Conservation (phyloP, 2,888 invertebrate genomes). For the Aricia artaxerxes region DNA sequence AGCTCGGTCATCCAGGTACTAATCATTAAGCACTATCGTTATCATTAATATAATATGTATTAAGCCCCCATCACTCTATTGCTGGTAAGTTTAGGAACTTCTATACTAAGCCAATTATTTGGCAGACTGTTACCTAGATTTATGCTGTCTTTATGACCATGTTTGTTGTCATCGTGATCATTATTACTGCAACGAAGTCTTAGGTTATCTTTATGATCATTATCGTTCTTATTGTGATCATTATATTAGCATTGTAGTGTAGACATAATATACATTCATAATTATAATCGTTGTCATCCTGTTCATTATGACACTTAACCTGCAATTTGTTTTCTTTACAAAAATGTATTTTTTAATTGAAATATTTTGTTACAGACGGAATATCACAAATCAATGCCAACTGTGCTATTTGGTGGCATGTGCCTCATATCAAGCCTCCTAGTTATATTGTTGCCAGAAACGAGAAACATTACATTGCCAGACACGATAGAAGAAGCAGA, state of each 20-base stretch:
- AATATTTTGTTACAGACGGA: slow-evolving; percentile 53
- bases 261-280: too few relatives aligned
- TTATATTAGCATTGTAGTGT: neutral
- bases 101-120: neutral
- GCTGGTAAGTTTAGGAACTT: too few relatives aligned
- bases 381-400: slow-evolving; percentile 79
- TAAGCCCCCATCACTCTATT: too few relatives aligned
- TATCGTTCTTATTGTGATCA: neutral
- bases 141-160: neutral
- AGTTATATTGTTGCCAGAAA: slow-evolving; percentile 85
- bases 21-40: too few relatives aligned
- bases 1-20: too few relatives aligned
- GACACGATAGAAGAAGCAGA: slow-evolving; percentile 87
- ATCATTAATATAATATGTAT: too few relatives aligned
- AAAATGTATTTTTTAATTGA: neutral
- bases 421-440: slow-evolving; percentile 81
- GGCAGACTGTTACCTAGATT: neutral
- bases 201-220: too few relatives aligned
- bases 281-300: too few relatives aligned
- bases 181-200: too few relatives aligned
- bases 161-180: too few relatives aligned
- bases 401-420: slow-evolving; percentile 83
- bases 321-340: too few relatives aligned
- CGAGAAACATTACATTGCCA: slow-evolving; percentile 82
- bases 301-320: too few relatives aligned